phyloP scores from a whole-genome alignment of 2,113 vertebrate genomes.

The Sinocyclocheilus anophthalmus region DNA sequence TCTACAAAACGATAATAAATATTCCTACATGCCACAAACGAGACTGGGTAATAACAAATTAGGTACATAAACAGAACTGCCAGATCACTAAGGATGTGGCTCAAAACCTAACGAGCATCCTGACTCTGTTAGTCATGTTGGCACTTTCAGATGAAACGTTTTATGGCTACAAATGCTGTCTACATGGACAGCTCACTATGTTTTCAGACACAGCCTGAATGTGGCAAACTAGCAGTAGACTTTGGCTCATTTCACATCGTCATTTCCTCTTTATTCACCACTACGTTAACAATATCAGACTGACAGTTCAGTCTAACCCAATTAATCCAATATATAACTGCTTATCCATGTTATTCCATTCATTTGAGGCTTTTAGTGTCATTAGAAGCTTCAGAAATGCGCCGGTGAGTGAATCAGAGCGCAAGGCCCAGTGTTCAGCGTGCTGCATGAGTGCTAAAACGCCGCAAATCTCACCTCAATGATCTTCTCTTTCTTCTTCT shows the following conservation, averaged over 20 bases:
- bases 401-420: not conserved
- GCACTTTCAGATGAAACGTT: not conserved
- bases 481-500: constrained; percentile 98
- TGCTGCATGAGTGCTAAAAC: constrained; percentile 58
- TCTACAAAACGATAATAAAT: not conserved
- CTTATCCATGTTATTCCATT: not conserved
- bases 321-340: not conserved
- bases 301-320: not conserved
- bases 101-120: not conserved
- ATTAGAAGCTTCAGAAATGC: not conserved
- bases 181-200: not conserved
- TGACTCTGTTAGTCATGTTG: not conserved
- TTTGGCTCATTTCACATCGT: not conserved
- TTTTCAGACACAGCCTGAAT: not conserved
- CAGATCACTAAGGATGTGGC: not conserved
- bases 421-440: constrained; percentile 45
- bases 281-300: not conserved
- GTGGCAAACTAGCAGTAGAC: not conserved
- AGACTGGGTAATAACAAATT: not conserved
- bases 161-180: not conserved
- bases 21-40: not conserved
- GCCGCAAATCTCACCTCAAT: constrained; percentile 84
- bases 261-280: not conserved
- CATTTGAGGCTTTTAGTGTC: not conserved
- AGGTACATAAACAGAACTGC: not conserved